phyloP scores from a whole-genome alignment of 2,888 invertebrate genomes.

The Tribolium freemani region DNA sequence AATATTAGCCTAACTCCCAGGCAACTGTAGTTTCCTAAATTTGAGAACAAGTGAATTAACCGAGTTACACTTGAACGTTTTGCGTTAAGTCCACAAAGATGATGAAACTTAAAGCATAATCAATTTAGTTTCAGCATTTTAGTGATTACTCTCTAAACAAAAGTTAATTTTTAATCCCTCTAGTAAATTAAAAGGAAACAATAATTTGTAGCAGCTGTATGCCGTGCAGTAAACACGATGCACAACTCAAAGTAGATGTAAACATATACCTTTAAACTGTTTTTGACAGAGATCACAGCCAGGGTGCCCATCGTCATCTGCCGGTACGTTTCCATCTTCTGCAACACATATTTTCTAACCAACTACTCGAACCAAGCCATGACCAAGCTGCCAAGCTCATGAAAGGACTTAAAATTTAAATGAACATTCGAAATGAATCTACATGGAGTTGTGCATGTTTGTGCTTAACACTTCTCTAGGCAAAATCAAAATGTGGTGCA shows the following conservation, averaged over 20 bases:
- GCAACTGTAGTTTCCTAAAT: slow-evolving; percentile 94
- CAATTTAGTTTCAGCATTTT: not conserved
- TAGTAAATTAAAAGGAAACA: not conserved
- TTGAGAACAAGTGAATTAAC: slow-evolving; percentile 27
- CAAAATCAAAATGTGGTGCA: not conserved
- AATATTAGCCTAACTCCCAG: slow-evolving; percentile 93
- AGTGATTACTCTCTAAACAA: not conserved
- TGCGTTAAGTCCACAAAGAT: slow-evolving; percentile 2
- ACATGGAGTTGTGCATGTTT: slow-evolving; percentile 37
- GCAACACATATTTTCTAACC: slow-evolving; percentile 48
- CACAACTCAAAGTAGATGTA: slow-evolving; percentile 41
- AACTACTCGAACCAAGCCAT: slow-evolving; percentile 33
- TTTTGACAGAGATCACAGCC: slow-evolving; percentile 83
- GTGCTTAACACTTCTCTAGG: slow-evolving; percentile 3
- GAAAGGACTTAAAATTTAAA: slow-evolving; percentile 1
- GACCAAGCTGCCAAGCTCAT: slow-evolving; percentile 34
- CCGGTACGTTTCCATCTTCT: slow-evolving; percentile 52
- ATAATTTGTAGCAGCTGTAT: not conserved
- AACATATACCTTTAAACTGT: slow-evolving; percentile 81
- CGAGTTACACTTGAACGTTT: not conserved
- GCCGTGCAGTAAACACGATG: slow-evolving; percentile 28
- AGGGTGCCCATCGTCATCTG: slow-evolving; percentile 73
- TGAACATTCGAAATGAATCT: slow-evolving; percentile 16
- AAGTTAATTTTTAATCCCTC: not conserved
- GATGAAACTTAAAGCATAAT: not conserved